These are phyloP conservation scores for Andrena trimmerana DNA, from an alignment of 2,888 invertebrate genomes.

Conservation along the genomic window DNA sequence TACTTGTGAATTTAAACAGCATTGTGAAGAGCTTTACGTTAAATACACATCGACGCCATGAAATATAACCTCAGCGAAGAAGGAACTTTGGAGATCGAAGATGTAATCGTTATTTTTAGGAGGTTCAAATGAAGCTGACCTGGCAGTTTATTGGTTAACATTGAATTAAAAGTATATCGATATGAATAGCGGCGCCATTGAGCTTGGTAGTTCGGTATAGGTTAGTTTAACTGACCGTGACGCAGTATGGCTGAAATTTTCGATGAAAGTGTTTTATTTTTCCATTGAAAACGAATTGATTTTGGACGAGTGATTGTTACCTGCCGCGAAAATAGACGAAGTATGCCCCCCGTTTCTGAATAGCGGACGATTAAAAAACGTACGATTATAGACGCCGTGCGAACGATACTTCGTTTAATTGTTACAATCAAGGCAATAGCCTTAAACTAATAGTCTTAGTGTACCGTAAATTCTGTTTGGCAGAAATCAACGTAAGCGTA, in stretches of 20 bases:
- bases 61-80: slow-evolving; percentile 1
- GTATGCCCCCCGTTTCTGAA: slow-evolving; percentile 34
- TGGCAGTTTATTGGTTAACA: slow-evolving; percentile 47
- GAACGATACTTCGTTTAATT: slow-evolving; percentile 11
- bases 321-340: slow-evolving; percentile 21
- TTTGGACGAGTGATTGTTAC: slow-evolving; percentile 1
- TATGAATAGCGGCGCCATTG: not conserved
- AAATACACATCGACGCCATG: not conserved
- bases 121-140: slow-evolving; percentile 20
- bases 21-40: slow-evolving; percentile 10
- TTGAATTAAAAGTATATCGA: slow-evolving; percentile 15
- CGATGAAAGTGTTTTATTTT: not conserved
- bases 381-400: slow-evolving; percentile 12
- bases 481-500: slow-evolving; percentile 71
- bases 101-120: not conserved
- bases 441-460: slow-evolving; percentile 37
- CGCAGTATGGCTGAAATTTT: slow-evolving; percentile 11
- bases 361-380: slow-evolving; percentile 11
- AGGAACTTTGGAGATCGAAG: slow-evolving; percentile 37
- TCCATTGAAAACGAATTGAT: not conserved
- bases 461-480: slow-evolving; percentile 50
- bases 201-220: not conserved
- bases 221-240: not conserved
- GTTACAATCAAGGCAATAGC: slow-evolving; percentile 45
- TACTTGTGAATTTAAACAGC: slow-evolving; percentile 26